phyloP scores from a whole-genome alignment of 2,113 vertebrate genomes.

The Aspidoscelis tigris region DNA sequence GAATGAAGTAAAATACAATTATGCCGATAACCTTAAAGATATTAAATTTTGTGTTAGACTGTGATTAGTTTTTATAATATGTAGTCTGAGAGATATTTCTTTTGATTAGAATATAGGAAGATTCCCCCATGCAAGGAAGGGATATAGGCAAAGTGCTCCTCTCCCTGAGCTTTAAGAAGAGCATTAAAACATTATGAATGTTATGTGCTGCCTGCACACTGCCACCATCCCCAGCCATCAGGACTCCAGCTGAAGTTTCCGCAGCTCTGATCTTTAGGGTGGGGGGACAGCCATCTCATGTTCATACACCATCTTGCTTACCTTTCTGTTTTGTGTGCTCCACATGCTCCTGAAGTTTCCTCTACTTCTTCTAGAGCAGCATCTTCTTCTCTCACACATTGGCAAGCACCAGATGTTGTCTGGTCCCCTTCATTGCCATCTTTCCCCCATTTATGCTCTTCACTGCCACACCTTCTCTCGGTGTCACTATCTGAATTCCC shows the following conservation, averaged over 20 bases:
- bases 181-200: too few species aligned
- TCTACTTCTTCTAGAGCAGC: constrained; percentile 35
- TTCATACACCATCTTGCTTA: not conserved
- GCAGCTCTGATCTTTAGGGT: too few species aligned
- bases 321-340: constrained; percentile 64
- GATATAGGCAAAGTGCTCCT: too few species aligned
- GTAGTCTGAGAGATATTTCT: not conserved
- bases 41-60: not conserved
- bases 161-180: too few species aligned
- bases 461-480: constrained; percentile 38
- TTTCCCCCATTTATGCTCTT: constrained; percentile 7
- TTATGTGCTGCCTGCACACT: too few species aligned
- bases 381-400: accelerated
- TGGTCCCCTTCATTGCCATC: not conserved
- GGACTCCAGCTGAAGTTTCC: too few species aligned
- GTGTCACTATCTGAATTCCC: constrained; percentile 65
- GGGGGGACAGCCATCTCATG: too few species aligned
- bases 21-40: not conserved
- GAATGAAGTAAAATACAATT: not conserved
- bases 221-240: too few species aligned
- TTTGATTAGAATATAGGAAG: not conserved
- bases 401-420: not conserved
- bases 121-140: too few species aligned
- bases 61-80: not conserved
- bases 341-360: constrained; percentile 4